Evolutionary conservation across 2,113 vertebrate genomes (phyloP).

Genomic region (Hylia prasina): DNA sequence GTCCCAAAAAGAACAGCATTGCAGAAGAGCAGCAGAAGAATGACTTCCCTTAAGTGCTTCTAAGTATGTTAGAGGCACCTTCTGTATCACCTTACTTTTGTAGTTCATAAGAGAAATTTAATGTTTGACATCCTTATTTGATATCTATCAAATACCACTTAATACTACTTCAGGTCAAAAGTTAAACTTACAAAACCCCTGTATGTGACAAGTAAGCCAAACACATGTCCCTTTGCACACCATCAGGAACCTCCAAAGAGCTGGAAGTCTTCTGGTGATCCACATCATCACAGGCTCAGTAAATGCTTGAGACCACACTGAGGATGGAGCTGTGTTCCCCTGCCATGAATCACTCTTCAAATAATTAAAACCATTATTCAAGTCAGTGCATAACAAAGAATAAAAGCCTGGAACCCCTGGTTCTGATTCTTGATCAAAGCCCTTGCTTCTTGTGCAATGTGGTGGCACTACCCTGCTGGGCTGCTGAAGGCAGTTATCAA

Average conservation of each 20-base stretch:
- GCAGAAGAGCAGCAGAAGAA: not conserved
- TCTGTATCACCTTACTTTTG: not conserved
- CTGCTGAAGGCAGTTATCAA: not conserved
- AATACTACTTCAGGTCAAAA: not conserved
- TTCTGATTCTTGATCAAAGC: not conserved
- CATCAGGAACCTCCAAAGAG: not conserved
- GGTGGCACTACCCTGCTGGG: not conserved
- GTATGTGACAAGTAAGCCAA: not conserved
- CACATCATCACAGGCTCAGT: not conserved
- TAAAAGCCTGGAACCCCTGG: not conserved
- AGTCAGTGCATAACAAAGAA: constrained; percentile 23
- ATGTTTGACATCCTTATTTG: not conserved
- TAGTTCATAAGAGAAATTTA: not conserved
- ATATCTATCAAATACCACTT: not conserved
- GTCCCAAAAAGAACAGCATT: not conserved
- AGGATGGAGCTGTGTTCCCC: not conserved
- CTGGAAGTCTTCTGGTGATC: not conserved
- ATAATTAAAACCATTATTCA: constrained; percentile 8
- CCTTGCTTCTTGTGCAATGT: not conserved
- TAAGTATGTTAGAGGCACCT: not conserved
- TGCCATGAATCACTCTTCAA: not conserved
- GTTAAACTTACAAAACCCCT: not conserved
- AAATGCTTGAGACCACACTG: not conserved
- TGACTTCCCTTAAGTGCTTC: not conserved
- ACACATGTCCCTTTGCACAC: not conserved